Base-by-base conservation (phyloP, 1,140 invertebrate genomes). In the Himalopsyche phryganea region DNA sequence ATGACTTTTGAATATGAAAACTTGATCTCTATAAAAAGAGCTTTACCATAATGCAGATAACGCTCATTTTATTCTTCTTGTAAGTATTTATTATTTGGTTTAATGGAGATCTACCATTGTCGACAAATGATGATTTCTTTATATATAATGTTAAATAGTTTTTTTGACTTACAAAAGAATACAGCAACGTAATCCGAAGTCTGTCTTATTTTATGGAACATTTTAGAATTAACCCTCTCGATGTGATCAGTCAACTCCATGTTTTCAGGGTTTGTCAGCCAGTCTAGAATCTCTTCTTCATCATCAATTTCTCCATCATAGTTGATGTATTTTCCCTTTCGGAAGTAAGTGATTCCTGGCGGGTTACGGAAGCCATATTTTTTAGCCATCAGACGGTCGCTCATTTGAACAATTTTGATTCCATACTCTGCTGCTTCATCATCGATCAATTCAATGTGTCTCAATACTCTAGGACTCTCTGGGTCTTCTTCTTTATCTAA, bases 221-320 rank as follows among this genome's bases (percentile, higher is more conserved):
- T 94, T 75, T 95, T 94, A 48, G 84, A 81, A 69, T 96, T 97
- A 1, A 96, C 92, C 68, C 89, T 84, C 72, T 97, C 94, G 41
- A 97, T 96, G 52, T 93, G 88, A 76, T 96, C 93, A 1, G 88
- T 92, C 23, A 95, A 78, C 71, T 95, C 92, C 92, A 97, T 94
- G 65, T 95, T 96, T 66, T 92, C 90, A 0, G 93, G 92, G 70
- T 92, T 89, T 0, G 92, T 96, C 7, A 97, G 70, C 92, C 92
- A 96, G 70, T 96, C 93, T 6, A 96, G 78, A 18, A 97, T 83
- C 74, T 96, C 92, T 72, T 96, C 92, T 69, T 96, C 93, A 67
- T 96, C 92, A 63, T 94, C 91, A 41, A 94, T 88, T 66, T 96
- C 92, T 15, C 92, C 93, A 68, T 94, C 91, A 68, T 94, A 96